Base-by-base conservation (phyloP, 2,113 vertebrate species). In the Bubo scandiacus region DNA sequence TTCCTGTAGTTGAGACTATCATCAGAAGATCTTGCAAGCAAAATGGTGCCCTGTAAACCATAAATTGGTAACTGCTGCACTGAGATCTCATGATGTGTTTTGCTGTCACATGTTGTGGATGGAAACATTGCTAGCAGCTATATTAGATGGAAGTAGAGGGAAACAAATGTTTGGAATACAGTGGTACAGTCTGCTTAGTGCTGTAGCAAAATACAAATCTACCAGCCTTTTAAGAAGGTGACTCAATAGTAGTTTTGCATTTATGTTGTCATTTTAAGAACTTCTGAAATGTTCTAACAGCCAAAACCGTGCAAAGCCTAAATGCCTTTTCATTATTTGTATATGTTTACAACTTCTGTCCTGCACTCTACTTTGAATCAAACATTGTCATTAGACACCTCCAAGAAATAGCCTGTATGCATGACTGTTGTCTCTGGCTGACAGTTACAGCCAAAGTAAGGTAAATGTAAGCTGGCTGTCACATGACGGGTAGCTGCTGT, bases 1-100 rank as follows among this genome's bases (percentile, higher is more conserved):
- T 94, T 97, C 84, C 93, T 94, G 90, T 81, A 36, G 72, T 18
- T 89, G 47, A 91, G 43, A 57, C 40, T 88, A 75, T 88, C 11
- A 54, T 77, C 58, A 81, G 45, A 66, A 67, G 26, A 89, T 92
- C 87, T 91, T 89, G 49, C 36, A 74, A 65, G 17, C 32, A 73
- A 67, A 83, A 73, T 27, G 2, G 2, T 66, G 59, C 49, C 38
- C 42, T 62, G 8, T 29, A 86, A 84, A 58, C 22, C 13, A 12
- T 58, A 73, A 86, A 75, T 6, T 81, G 5, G 23, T 30, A 89
- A 42, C 16, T 21, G 19, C 47, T 47, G 40, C 42, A n/a, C 23
- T 67, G 51, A 89, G 38, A 70, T 67, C 25, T 86, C 19, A 18
- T 36, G 10, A 34, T 54, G 10, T 34, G 12, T 45, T 80, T 40